phyloP scores from a whole-genome alignment of 2,797 vertebrate species.

The Halcyon chelicuti region DNA sequence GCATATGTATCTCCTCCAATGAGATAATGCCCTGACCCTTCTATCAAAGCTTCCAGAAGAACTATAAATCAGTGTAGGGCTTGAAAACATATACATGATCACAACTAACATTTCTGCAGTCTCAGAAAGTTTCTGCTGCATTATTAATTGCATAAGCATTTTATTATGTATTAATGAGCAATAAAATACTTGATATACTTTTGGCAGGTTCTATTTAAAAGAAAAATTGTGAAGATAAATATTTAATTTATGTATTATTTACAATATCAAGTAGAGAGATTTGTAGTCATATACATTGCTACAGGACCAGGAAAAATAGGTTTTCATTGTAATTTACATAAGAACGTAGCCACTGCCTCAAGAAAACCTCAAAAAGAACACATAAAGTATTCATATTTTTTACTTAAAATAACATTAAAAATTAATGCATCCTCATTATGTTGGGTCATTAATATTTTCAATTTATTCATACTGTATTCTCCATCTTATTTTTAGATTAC shows the following conservation, averaged over 20 bases:
- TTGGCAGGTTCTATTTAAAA: neutral
- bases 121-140: neutral
- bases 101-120: neutral
- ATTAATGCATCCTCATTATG: conserved; percentile 38
- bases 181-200: neutral
- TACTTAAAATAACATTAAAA: conserved; percentile 74
- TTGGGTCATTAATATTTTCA: conserved; percentile 63
- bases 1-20: neutral
- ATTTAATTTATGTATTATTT: conserved; percentile 46
- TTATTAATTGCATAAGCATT: neutral
- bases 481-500: conserved; percentile 23
- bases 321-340: conserved; percentile 34
- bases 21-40: neutral
- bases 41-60: neutral
- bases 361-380: conserved; percentile 50
- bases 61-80: neutral
- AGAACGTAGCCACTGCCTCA: neutral
- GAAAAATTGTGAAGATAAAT: conserved; percentile 20
- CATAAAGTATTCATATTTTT: conserved; percentile 73
- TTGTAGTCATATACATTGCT: neutral
- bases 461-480: conserved; percentile 42
- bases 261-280: neutral
- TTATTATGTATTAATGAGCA: neutral
- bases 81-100: neutral
- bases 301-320: neutral